Evolutionary conservation across 2,888 invertebrate species (phyloP), one percentile per base, ranked within the genome.

Genomic region (Lomographa bimaculata): DNA sequence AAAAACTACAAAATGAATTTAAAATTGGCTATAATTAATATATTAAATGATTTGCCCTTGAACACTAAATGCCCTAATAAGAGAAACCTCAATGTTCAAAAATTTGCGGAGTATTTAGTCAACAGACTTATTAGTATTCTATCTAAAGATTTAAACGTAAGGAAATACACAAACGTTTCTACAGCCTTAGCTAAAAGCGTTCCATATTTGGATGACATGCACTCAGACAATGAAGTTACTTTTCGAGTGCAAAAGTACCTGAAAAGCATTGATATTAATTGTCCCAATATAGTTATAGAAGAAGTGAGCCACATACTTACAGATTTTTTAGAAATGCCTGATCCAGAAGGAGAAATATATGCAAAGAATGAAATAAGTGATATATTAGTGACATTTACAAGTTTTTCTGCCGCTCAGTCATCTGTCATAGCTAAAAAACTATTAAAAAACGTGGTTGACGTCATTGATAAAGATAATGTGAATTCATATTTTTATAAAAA

Each of bases 361-460:
- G 21, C 46, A 5, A 34, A n/a, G 11, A 39, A 42, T 18, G 47
- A 54, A 16, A 47, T 58, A 4, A 10, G 26, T n/a, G 27, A 46
- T 12, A 16, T 51, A 10, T 43, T 57, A n/a, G 28, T 41, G 17
- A 36, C 30, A 9, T 33, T 39, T 4, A 33, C 30, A 23, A 40
- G 46, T 11, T 33, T 56, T n/a, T 30, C 50, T 5, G 44, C 54
- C 19, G 32, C 16, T 14, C 48, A 54, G 42, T 50, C 53, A 14
- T 46, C 42, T 11, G 35, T 40, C 38, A 51, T 54, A 7, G 32
- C 51, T 7, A 12, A 46, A 11, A 24, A 29, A 5, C 18, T 52
- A 9, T 21, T 44, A 7, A 39, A 7, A 9, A 26, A 39, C 3
- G 34, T 46, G 5, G 39, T 14, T 41, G 20, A 16, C 19, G 6